phyloP scores from a whole-genome alignment of 2,113 vertebrate genomes.

The Gorsachius goisagi region DNA sequence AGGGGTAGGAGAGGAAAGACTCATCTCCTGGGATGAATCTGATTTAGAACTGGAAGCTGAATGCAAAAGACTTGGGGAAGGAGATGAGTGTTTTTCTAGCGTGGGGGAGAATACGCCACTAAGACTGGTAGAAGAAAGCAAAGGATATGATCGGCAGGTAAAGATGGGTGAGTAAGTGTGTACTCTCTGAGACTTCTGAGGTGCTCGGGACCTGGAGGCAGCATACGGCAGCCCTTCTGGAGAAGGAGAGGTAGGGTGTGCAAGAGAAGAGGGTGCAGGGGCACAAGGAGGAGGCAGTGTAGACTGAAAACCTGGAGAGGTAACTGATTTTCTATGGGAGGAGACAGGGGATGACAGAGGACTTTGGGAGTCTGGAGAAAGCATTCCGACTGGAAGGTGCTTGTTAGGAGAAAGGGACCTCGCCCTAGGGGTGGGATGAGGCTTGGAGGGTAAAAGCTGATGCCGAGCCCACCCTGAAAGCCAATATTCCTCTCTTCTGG shows the following conservation, averaged over 20 bases:
- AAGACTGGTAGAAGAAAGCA: conserved; percentile 20
- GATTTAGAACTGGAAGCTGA: conserved; percentile 18
- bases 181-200: conserved; percentile 50
- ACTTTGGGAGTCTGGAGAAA: conserved; percentile 12
- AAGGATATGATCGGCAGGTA: conserved; percentile 46
- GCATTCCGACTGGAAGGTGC: neutral
- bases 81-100: conserved; percentile 15
- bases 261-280: conserved; percentile 20
- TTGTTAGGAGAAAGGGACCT: conserved; percentile 29
- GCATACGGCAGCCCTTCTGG: neutral
- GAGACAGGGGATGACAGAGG: neutral
- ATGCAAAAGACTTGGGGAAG: conserved; percentile 22
- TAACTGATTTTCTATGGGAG: neutral
- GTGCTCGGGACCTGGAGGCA: neutral
- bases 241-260: neutral
- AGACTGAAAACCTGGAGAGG: conserved; percentile 4
- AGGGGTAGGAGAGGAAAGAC: neutral
- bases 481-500: conserved; percentile 23
- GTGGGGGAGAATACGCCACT: neutral
- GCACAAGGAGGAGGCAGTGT: neutral
- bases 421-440: neutral
- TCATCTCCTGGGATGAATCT: neutral
- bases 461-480: neutral
- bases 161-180: conserved; percentile 42
- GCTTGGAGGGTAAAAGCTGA: neutral